Base-by-base conservation (phyloP, 2,113 vertebrate genomes). In the Chionomys nivalis region DNA sequence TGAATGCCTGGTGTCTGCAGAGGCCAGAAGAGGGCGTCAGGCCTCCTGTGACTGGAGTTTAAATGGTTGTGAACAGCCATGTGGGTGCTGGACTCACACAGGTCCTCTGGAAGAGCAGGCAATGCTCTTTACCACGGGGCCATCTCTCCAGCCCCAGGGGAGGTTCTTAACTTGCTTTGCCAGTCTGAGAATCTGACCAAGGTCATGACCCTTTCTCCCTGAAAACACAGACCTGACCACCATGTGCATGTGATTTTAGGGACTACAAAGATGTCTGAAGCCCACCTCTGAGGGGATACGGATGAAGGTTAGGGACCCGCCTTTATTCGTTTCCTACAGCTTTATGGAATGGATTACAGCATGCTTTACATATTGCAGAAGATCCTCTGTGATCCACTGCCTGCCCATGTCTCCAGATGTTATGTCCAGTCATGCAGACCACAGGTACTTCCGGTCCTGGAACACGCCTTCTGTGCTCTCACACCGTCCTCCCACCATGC, bases 381-480 rank as follows among this genome's bases (percentile, higher is more conserved):
- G 14, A 55, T 83, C 28, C 23, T 72, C 65, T 68, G 52, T 70
- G 76, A 77, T 49, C 55, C 31, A n/a, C 1, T 85, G 87, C 44
- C 75, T 88, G 61, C 61, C 89, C 33, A 23, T 7, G 19, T 36
- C 39, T 87, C 36, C 28, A 21, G 42, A 23, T 72, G 7, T 49
- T 93, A 77, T 91, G 66, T 36, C 31, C 72, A 89, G 95, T 21
- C 77, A 90, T 52, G 65, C 72, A 81, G 58, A 85, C 26, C n/a
- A 24, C 63, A 70, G 68, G 89, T 2, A 52, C 93, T 90, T 58
- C 58, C 42, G 2, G 7, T 68, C 70, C 55, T 39, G 26, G 21
- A 88, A 24, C n/a, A 21, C 0, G 39, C 49, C 88, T 23, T 65
- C 33, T 39, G 8, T 68, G 33, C 55, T 72, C 58, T 93, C 36